Percentiles rank a stretch among this genome's conserved stretches.
phyloP scores from a whole-genome alignment of 1,140 invertebrate species.

The Halesus radiatus region DNA sequence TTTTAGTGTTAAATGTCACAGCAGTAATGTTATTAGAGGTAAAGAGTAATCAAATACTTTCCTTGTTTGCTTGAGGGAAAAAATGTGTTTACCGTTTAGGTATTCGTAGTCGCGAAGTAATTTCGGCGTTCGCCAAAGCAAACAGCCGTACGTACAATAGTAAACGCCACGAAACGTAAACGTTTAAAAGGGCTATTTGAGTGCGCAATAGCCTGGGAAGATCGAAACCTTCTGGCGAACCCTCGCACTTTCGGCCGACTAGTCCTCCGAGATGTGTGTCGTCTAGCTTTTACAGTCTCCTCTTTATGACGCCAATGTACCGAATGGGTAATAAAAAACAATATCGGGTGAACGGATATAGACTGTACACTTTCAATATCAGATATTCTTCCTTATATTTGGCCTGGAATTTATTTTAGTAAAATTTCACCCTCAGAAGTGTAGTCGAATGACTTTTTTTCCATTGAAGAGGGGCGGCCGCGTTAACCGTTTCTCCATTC shows the following conservation, averaged over 20 bases:
- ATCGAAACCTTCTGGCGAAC: conserved; percentile 33
- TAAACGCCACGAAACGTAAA: conserved; percentile 42
- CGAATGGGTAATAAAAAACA: conserved; percentile 58
- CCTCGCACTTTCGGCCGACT: background rate
- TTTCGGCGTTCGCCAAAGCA: conserved; percentile 20
- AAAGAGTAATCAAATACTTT: background rate
- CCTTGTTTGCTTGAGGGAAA: background rate
- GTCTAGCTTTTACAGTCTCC: conserved; percentile 51
- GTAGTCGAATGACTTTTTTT: conserved; percentile 27
- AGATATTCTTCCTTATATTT: conserved; percentile 36
- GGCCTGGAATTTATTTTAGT: conserved; percentile 40
- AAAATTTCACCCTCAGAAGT: conserved; percentile 26
- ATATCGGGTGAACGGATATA: conserved; percentile 52
- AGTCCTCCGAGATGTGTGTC: conserved; percentile 51
- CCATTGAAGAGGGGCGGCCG: conserved; percentile 17
- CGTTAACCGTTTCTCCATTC: conserved; percentile 32
- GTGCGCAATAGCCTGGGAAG: conserved; percentile 37
- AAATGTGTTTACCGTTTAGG: conserved; percentile 26
- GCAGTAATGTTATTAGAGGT: background rate
- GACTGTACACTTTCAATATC: conserved; percentile 55
- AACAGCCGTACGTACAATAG: conserved; percentile 30
- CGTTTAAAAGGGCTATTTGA: conserved; percentile 35
- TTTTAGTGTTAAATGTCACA: background rate
- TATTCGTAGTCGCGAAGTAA: conserved; percentile 23
- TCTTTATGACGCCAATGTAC: conserved; percentile 57